A percentile compares a stretch with the other conserved stretches of the same genome.
Conservation (phyloP, 2,797 vertebrate species). For the Cephalopachus bancanus region DNA sequence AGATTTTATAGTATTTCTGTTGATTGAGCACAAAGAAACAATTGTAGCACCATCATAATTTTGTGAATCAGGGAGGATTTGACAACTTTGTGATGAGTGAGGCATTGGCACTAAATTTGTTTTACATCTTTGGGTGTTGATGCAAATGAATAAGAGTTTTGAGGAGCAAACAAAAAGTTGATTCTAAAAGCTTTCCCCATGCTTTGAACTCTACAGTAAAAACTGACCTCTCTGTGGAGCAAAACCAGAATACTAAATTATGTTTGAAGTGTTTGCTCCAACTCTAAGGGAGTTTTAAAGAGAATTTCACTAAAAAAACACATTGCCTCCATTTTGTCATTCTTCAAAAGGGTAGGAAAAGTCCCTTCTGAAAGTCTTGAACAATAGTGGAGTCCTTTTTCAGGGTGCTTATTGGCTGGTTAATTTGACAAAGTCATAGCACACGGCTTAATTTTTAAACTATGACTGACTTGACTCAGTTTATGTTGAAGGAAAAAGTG, state of each 20-base stretch:
- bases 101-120: not conserved
- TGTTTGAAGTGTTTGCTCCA: not conserved
- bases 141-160: not conserved
- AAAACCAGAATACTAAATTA: not conserved
- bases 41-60: not conserved
- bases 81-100: not conserved
- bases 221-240: not conserved
- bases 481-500: not conserved
- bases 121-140: not conserved
- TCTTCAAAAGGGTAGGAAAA: not conserved
- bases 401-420: not conserved
- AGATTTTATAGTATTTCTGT: constrained; percentile 2
- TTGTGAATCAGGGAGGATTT: not conserved
- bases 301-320: not conserved
- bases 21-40: not conserved
- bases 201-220: not conserved
- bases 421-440: not conserved
- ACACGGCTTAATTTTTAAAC: not conserved
- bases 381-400: not conserved
- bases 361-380: not conserved
- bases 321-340: not conserved
- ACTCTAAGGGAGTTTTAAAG: not conserved
- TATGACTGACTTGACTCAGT: not conserved
- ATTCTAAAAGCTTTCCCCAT: not conserved
- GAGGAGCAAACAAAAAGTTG: not conserved